Conservation (phyloP, 2,888 invertebrate species). For the Ephialtes manifestator region DNA sequence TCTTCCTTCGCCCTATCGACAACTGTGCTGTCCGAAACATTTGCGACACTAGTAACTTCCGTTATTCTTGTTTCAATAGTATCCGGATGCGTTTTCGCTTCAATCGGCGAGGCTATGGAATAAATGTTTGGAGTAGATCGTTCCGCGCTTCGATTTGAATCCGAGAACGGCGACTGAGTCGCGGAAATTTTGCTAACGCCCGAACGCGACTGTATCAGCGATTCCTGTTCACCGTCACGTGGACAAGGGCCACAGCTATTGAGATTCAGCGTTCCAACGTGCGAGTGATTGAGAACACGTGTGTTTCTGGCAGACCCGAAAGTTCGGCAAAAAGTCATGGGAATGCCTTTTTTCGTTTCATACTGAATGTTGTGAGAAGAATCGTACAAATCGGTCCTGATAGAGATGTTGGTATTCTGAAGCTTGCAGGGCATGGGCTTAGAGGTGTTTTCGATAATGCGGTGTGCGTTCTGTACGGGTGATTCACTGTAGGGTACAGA, state of each 20-base stretch:
- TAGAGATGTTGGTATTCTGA: constrained; percentile 82
- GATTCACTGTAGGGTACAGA: constrained; percentile 56
- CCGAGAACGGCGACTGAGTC: constrained; percentile 50
- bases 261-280: constrained; percentile 64
- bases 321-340: constrained; percentile 72
- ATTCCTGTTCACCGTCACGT: constrained; percentile 61
- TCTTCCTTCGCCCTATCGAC: background rate
- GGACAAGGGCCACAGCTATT: constrained; percentile 65
- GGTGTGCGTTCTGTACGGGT: constrained; percentile 19
- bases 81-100: background rate
- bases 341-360: constrained; percentile 75
- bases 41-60: background rate
- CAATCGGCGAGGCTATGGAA: background rate
- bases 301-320: constrained; percentile 66
- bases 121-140: constrained; percentile 36
- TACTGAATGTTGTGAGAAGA: constrained; percentile 78
- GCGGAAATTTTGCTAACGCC: constrained; percentile 23
- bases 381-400: constrained; percentile 83
- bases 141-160: constrained; percentile 35
- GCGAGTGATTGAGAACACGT: constrained; percentile 51
- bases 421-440: constrained; percentile 72
- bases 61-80: background rate
- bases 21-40: background rate
- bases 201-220: constrained; percentile 68
- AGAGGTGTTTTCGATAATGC: constrained; percentile 35